Base-by-base conservation (phyloP, 2,888 invertebrate species). In the Daptonema setosum region DNA sequence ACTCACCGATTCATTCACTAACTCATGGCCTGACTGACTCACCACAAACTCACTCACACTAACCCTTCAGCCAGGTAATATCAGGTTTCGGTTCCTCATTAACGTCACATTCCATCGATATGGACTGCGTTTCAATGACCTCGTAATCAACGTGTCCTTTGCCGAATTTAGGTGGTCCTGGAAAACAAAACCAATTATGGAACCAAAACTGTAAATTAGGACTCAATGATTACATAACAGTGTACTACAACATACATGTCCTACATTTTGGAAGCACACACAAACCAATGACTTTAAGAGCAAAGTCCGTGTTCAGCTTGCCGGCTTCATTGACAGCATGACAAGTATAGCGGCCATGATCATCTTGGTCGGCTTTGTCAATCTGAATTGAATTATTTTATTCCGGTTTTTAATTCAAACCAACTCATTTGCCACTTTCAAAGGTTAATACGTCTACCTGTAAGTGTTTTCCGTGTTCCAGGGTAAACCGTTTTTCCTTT, bases 301-400 rank as follows among this genome's bases (percentile, higher is more conserved):
- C 70, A 60, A 78, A 78, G 41, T 73, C 71, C 55, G 76, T 77
- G 22, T 72, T 67, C 50, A 70, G 69, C 28, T 72, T 73, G 1
- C 80, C 79, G 63, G 76, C 77, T 48, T 73, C 69, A 63, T 80
- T 81, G 41, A 64, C 68, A 1, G 77, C 80, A 14, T 72, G 61
- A 64, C 81, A 81, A 1, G 72, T 75, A 64, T 79, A 81, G n/a
- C 75, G 71, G 1, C 80, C 81, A 35, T 76, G 75, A 65, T 80
- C 78, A 0, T 74, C 74, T 35, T 75, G 63, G 63, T 77, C 76
- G 0, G 77, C 77, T 2, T 75, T n/a, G n/a, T n/a, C n/a, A n/a
- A n/a, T n/a, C n/a, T n/a, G n/a, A n/a, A n/a, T n/a, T n/a, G n/a
- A n/a, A n/a, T n/a, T n/a, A n/a, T n/a, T n/a, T n/a, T n/a, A n/a